Evolutionary conservation across 2,113 vertebrate species (phyloP).

Genomic region (Orcinus orca): DNA sequence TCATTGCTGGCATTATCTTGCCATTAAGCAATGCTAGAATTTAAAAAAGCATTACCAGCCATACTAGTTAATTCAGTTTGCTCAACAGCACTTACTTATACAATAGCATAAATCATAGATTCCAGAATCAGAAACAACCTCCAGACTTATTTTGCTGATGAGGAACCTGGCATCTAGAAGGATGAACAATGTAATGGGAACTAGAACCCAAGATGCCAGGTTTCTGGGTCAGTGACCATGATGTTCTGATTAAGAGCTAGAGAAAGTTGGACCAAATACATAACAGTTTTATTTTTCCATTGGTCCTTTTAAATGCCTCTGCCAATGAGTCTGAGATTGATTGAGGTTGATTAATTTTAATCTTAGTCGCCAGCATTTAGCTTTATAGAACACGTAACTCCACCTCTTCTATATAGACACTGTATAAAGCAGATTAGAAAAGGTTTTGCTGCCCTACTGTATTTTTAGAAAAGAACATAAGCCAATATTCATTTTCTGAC

Average conservation of each 20-base stretch:
- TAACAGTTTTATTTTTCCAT: constrained; percentile 31
- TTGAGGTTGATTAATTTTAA: constrained; percentile 24
- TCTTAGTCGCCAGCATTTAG: not conserved
- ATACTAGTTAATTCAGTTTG: constrained; percentile 32
- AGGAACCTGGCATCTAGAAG: not conserved
- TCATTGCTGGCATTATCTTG: not conserved
- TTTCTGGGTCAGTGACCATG: not conserved
- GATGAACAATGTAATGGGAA: not conserved
- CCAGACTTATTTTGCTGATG: not conserved
- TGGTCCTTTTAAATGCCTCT: not conserved
- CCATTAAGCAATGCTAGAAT: not conserved
- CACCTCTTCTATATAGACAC: not conserved
- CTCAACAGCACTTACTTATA: constrained; percentile 17
- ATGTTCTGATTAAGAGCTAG: not conserved
- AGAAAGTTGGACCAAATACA: not conserved
- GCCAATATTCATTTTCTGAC: not conserved
- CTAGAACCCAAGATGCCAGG: not conserved
- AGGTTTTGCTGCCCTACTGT: not conserved
- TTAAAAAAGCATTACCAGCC: not conserved
- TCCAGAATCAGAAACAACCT: constrained; percentile 14
- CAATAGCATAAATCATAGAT: constrained; percentile 5
- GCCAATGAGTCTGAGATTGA: constrained; percentile 25
- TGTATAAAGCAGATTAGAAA: constrained; percentile 28
- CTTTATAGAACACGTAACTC: constrained; percentile 17
- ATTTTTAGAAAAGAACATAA: constrained; percentile 6